These are phyloP conservation scores for Lasioglossum baleicum DNA, from an alignment of 1,140 invertebrate genomes.

Conservation along the genomic window DNA sequence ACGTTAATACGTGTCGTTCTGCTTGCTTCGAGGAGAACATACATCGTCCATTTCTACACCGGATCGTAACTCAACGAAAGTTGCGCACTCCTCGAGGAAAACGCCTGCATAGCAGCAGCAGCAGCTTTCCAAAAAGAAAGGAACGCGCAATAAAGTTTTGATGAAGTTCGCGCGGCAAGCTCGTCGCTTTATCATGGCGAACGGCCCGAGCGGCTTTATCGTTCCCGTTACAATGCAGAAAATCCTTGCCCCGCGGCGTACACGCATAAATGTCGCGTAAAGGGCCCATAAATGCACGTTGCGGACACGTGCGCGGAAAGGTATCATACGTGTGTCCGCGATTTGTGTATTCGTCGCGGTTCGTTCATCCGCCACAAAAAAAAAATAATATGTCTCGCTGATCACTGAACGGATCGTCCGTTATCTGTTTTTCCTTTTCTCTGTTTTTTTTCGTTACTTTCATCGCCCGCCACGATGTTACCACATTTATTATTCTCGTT, in stretches of 20 bases:
- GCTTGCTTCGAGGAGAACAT: not conserved
- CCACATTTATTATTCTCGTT: not conserved
- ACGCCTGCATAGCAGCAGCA: not conserved
- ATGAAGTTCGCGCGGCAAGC: slow-evolving; percentile 26
- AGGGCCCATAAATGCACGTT: slow-evolving; percentile 21
- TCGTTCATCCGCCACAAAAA: not conserved
- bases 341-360: not conserved
- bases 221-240: slow-evolving; percentile 22
- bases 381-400: not conserved
- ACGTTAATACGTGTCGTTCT: not conserved
- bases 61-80: slow-evolving; percentile 16
- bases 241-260: slow-evolving; percentile 17
- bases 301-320: slow-evolving; percentile 7
- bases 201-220: slow-evolving; percentile 16
- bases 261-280: slow-evolving; percentile 39
- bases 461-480: not conserved
- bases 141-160: slow-evolving; percentile 36
- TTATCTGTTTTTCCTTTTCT: not conserved
- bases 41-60: not conserved
- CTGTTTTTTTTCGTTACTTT: not conserved
- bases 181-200: slow-evolving; percentile 33
- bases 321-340: no score
- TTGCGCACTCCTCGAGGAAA: not conserved
- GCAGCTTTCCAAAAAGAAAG: slow-evolving; percentile 1
- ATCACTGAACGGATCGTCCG: no score